phyloP scores from a whole-genome alignment of 2,888 invertebrate genomes.

The Agrotis exclamationis region DNA sequence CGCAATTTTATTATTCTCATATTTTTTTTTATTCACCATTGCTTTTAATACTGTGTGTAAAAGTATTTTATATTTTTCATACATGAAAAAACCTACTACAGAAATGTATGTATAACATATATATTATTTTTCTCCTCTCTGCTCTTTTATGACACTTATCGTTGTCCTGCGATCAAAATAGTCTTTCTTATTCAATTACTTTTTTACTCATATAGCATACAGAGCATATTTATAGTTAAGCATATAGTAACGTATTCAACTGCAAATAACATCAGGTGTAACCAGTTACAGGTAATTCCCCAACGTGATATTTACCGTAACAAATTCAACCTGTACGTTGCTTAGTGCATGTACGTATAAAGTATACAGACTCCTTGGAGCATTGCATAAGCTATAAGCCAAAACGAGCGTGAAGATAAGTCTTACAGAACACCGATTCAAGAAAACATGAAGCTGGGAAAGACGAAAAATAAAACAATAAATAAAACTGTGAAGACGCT shows the following conservation, averaged over 20 bases:
- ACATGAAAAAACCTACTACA: no score
- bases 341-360: conserved; percentile 40
- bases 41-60: no score
- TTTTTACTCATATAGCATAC: no score
- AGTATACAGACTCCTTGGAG: conserved; percentile 38
- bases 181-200: background rate
- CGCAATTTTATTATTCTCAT: no score
- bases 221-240: no score
- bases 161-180: background rate
- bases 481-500: conserved; percentile 33
- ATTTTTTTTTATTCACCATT: no score
- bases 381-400: conserved; percentile 57
- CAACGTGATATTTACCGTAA: conserved; percentile 46
- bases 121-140: no score
- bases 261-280: conserved; percentile 8
- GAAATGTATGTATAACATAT: no score
- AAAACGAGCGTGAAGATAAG: conserved; percentile 34
- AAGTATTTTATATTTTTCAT: no score
- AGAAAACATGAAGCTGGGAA: conserved; percentile 28
- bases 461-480: conserved; percentile 48
- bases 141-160: no score
- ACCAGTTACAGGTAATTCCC: conserved; percentile 41
- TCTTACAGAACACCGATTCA: conserved; percentile 32
- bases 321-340: conserved; percentile 22
- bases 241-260: background rate